Base-by-base conservation (phyloP, 2,797 vertebrate genomes). In the Parambassis ranga region DNA sequence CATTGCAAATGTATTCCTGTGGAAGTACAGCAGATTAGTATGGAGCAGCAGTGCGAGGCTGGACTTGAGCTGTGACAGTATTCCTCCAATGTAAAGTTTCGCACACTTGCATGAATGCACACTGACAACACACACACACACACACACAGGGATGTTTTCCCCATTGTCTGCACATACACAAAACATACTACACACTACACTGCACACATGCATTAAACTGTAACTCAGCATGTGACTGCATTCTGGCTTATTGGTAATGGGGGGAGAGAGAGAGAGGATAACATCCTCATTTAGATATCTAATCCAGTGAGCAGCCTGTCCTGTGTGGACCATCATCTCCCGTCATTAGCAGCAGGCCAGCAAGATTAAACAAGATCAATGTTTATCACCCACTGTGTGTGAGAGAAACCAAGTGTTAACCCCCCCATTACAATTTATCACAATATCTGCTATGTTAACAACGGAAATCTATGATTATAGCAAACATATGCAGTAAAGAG, bases 321-420 rank as follows among this genome's bases (percentile, higher is more conserved):
- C 87, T 77, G 67, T 75, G 80, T 65, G 65, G 66, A 85, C 76
- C 84, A 86, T 89, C 90, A 87, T 90, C 86, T 81, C 83, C 71
- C 46, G 51, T 81, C 85, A 91, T 90, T 89, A 90, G 77, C 82
- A 82, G 83, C 79, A 78, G 82, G 82, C 76, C 85, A 23, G 82
- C 73, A 79, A 91, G 88, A 91, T 91, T 90, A 91, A 88, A 80
- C 65, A 75, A 88, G 87, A 89, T 90, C 88, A 89, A 83, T 80
- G 85, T 83, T 84, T 77, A 82, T 81, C 86, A 77, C 81, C 70
- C 81, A 50, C 78, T 66, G 74, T 32, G 71, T 16, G 43, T 16
- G 5, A 51, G 66, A 55, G 47, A 79, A 70, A 71, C 22, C 67
- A 41, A 80, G 75, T 63, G 77, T 71, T 70, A 69, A 81, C 72